Conservation (phyloP, 2,888 invertebrate genomes). For the Dynastes tityus region DNA sequence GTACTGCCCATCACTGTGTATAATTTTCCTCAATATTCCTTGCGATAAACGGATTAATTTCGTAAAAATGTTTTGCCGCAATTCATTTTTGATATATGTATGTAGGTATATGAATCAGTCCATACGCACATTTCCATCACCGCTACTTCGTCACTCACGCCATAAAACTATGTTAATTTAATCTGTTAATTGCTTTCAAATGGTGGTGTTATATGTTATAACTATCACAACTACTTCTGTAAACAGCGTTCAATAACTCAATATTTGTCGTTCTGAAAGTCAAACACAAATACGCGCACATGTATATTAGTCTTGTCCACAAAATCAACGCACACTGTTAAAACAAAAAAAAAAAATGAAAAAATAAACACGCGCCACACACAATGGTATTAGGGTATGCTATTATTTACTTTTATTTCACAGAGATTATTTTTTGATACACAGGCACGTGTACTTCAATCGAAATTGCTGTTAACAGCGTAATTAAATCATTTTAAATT, state of each 20-base stretch:
- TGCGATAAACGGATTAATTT: too few species aligned
- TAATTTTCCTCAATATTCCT: too few species aligned
- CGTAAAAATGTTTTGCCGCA: too few species aligned
- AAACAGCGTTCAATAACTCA: conserved; percentile 46
- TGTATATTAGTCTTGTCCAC: conserved; percentile 31
- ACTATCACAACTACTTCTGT: conserved; percentile 46
- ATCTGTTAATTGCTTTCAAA: conserved; percentile 36
- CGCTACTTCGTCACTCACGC: neutral
- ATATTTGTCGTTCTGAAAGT: conserved; percentile 42
- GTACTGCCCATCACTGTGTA: too few species aligned
- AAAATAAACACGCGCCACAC: conserved; percentile 42
- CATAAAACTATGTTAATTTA: conserved; percentile 12
- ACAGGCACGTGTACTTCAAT: too few species aligned
- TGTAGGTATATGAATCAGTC: too few species aligned
- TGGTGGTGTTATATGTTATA: conserved; percentile 23
- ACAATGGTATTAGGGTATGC: neutral
- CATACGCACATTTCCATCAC: too few species aligned
- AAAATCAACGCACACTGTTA: conserved; percentile 30
- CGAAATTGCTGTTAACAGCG: too few species aligned
- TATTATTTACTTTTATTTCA: neutral
- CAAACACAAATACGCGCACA: conserved; percentile 23
- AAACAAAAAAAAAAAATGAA: neutral
- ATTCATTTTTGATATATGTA: too few species aligned
- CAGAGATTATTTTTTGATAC: too few species aligned
- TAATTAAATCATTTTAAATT: too few species aligned